Base-by-base conservation (phyloP, 53 echinoderm and acorn worm genomes). In the Zoroaster sp. region DNA sequence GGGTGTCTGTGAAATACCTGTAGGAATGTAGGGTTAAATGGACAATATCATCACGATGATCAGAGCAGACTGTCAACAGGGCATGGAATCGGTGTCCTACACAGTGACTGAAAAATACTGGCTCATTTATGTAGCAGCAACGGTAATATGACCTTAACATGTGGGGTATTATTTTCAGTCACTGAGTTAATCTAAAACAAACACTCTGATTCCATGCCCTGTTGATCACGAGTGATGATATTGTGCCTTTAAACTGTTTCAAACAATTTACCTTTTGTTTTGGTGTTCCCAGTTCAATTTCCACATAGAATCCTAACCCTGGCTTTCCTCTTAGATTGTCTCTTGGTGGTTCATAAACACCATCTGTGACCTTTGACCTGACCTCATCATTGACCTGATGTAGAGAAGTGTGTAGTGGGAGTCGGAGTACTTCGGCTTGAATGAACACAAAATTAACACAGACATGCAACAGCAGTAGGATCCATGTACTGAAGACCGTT, bases 241-340 rank as follows among this genome's bases (percentile, higher is more conserved):
- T n/a, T n/a, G n/a, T n/a, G n/a, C n/a, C n/a, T n/a, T n/a, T n/a
- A n/a, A 10, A 21, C n/a, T 59, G 7, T n/a, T 0, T 1, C 7
- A 21, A 23, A 55, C 5, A n/a, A 23, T 23, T 28, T 59, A 23
- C 95, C 97, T 90, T 77, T 83, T 80, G 95, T 95, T 14, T 70
- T 77, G 67, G 93, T 93, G 12, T 95, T 92, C 0, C 97, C 47
- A 97, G 73, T 35, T 87, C 92, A 36, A 97, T 90, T 71, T 97
- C 95, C 34, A 97, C 90, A 30, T 93, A 97, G 65, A 92, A 97
- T n/a, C 97, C 97, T 45, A 90, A 75, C 5, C 95, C 97, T 0
- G 97, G 93, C 68, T 94, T 95, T 2, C 97, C 97, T 42, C 93
- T 74, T 8, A 97, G 51, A 53, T 97, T 93, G 37, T 88, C 91